Percentiles rank a stretch among this genome's conserved stretches.
Conservation (phyloP, 2,888 invertebrate genomes). For the Heliconius ethilla region DNA sequence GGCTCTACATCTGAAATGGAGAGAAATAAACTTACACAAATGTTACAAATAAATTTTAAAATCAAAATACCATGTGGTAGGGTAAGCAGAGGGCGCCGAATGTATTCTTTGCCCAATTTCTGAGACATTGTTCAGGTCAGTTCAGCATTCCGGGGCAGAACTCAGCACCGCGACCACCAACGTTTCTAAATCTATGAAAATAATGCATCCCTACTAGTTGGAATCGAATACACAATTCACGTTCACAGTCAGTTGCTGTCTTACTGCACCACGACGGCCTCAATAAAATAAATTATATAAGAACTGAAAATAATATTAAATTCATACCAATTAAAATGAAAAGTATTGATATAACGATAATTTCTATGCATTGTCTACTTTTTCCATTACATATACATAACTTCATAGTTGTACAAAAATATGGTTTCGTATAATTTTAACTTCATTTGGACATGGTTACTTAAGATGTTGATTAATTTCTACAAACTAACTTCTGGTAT, state of each 20-base stretch:
- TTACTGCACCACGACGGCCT: neutral
- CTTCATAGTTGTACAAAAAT: constrained; percentile 5
- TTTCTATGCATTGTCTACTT: neutral
- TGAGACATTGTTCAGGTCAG: neutral
- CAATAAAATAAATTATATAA: neutral
- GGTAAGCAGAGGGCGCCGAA: neutral
- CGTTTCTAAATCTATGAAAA: neutral
- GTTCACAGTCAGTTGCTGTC: neutral
- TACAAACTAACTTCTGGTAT: neutral
- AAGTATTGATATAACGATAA: neutral
- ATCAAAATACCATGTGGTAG: neutral
- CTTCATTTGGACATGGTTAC: constrained; percentile 2
- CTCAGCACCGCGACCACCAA: neutral
- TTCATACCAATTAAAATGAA: constrained; percentile 3
- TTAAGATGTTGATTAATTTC: constrained; percentile 4
- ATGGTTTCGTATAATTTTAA: neutral
- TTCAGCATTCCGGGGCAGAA: neutral
- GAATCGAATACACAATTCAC: neutral
- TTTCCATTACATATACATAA: neutral
- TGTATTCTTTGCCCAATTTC: neutral
- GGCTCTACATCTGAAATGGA: constrained; percentile 49
- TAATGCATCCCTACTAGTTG: neutral
- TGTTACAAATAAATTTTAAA: neutral
- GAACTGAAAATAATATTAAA: neutral
- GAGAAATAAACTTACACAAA: neutral